Conservation (phyloP, 2,113 vertebrate species). For the Rhombomys opimus region DNA sequence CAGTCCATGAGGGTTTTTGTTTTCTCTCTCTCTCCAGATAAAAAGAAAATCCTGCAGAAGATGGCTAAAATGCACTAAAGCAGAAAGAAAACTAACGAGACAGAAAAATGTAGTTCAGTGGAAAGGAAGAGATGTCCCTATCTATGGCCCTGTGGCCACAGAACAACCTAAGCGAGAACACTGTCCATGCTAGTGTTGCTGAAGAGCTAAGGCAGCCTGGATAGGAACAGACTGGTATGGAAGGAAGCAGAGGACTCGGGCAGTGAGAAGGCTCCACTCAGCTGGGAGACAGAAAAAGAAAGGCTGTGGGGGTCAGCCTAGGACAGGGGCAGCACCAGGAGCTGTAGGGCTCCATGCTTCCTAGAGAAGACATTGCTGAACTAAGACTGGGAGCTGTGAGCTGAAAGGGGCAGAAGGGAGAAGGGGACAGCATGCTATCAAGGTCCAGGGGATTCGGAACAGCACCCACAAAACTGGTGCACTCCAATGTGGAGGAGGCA, state of each 20-base stretch:
- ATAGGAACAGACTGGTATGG: neutral
- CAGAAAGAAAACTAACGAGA: neutral
- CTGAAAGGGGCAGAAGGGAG: neutral
- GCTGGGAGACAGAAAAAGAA: neutral
- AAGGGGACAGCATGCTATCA: neutral
- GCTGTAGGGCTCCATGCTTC: neutral
- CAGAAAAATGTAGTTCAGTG: neutral
- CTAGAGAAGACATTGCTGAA: neutral
- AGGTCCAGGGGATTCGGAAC: neutral
- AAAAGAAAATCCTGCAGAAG: neutral
- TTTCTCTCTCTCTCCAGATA: no score
- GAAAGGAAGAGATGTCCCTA: neutral
- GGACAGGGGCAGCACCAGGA: neutral
- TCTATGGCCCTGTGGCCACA: neutral
- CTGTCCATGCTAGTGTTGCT: neutral
- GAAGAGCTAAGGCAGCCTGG: neutral
- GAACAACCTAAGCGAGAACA: neutral
- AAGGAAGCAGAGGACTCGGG: neutral
- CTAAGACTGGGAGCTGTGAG: no score
- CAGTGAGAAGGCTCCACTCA: neutral
- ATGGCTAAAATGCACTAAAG: neutral
- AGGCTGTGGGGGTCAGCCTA: rapidly evolving
- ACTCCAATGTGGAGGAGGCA: neutral
- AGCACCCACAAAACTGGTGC: neutral
- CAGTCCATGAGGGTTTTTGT: neutral